These are phyloP conservation scores for Malurus cyaneus DNA, from an alignment of 2,113 vertebrate genomes.

Conservation along the genomic window DNA sequence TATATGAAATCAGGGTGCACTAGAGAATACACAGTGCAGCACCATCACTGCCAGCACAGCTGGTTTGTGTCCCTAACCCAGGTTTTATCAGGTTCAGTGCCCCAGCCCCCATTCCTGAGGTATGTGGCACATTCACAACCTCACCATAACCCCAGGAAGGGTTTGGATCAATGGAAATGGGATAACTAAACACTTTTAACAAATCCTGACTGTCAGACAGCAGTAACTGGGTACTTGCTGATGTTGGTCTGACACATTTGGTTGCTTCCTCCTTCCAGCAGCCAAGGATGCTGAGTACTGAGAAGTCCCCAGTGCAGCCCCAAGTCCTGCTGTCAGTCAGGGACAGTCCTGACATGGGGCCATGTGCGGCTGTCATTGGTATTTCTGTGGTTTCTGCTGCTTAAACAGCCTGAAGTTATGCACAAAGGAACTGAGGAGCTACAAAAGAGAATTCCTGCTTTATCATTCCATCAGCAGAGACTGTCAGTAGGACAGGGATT, in stretches of 20 bases:
- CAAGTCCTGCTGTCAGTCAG: not conserved
- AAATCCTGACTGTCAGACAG: not conserved
- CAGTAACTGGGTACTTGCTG: not conserved
- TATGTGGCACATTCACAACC: not conserved
- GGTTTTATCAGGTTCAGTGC: not conserved
- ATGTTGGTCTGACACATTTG: not conserved
- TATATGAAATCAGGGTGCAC: not conserved
- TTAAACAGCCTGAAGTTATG: not conserved
- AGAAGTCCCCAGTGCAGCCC: not conserved
- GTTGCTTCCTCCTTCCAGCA: not conserved
- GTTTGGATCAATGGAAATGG: not conserved
- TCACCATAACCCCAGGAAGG: not conserved
- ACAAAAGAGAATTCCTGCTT: not conserved
- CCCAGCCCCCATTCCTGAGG: not conserved
- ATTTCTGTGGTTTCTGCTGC: not conserved
- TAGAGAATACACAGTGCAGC: not conserved
- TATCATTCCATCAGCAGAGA: not conserved
- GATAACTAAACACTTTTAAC: not conserved
- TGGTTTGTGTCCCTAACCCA: not conserved
- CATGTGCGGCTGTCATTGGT: not conserved
- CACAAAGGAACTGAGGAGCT: not conserved
- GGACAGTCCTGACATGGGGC: not conserved
- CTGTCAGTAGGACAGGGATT: not conserved
- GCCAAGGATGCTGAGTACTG: not conserved
- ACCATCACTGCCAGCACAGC: not conserved